Evolutionary conservation across 2,888 invertebrate genomes (phyloP).

Genomic region (Drosophila picticornis): DNA sequence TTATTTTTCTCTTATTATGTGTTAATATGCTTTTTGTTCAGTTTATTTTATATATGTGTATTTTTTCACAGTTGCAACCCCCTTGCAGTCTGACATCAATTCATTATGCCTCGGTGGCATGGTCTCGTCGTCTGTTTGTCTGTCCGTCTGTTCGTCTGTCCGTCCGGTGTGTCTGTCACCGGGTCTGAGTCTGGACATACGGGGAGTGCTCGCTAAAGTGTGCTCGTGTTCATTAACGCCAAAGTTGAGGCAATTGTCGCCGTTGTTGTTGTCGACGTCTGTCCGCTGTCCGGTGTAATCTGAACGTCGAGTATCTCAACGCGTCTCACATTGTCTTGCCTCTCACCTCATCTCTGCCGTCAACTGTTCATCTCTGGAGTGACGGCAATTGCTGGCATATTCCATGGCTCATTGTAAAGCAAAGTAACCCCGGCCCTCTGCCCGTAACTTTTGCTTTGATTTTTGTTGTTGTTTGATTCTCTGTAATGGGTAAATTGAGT

Average conservation of each 20-base stretch:
- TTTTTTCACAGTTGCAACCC: slow-evolving; percentile 31
- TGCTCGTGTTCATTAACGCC: slow-evolving; percentile 82
- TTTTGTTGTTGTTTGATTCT: slow-evolving; percentile 24
- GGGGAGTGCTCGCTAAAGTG: slow-evolving; percentile 71
- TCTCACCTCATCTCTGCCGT: background rate
- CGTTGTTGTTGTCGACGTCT: slow-evolving; percentile 40
- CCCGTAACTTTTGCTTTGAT: slow-evolving; percentile 22
- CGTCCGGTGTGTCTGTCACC: slow-evolving; percentile 43
- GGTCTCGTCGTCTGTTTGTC: slow-evolving; percentile 11
- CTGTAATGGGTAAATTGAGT: background rate
- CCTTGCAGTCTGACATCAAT: slow-evolving; percentile 56
- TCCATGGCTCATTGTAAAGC: slow-evolving; percentile 65
- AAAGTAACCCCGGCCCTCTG: slow-evolving; percentile 10
- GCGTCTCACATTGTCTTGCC: background rate
- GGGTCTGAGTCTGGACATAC: slow-evolving; percentile 37
- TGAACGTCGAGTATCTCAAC: slow-evolving; percentile 51
- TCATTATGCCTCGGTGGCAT: slow-evolving; percentile 58
- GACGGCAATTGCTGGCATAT: slow-evolving; percentile 66
- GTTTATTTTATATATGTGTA: slow-evolving; percentile 25
- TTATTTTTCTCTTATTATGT: slow-evolving; percentile 80
- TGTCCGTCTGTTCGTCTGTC: background rate
- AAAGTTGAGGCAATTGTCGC: slow-evolving; percentile 79
- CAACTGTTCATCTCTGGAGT: slow-evolving; percentile 12
- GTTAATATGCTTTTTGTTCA: slow-evolving; percentile 76
- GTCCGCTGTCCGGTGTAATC: slow-evolving; percentile 69